A percentile compares a stretch with the other conserved stretches of the same genome.
Evolutionary conservation across 2,113 vertebrate genomes (phyloP).

Genomic region (Tringa solitaria): DNA sequence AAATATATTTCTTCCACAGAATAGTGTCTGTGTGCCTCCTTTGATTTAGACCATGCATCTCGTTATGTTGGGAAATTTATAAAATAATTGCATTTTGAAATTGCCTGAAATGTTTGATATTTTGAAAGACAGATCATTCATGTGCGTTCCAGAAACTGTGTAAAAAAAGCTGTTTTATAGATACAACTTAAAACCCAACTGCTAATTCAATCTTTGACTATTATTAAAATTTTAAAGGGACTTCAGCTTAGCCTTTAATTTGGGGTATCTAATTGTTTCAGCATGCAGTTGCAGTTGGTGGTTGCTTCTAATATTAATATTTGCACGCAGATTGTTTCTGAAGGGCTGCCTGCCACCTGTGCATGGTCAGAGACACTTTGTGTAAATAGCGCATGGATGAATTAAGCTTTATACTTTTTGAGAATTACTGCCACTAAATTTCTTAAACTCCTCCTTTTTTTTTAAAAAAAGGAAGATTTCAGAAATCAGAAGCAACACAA

Average conservation of each 20-base stretch:
- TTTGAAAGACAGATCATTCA: not conserved
- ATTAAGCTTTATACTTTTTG: not conserved
- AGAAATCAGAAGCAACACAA: not conserved
- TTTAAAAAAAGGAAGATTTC: not conserved
- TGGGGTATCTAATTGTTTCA: not conserved
- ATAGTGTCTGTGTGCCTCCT: not conserved
- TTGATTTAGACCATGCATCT: not conserved
- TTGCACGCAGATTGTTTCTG: not conserved
- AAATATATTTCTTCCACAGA: not conserved
- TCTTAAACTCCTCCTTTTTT: not conserved
- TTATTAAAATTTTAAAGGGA: not conserved
- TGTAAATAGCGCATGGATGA: not conserved
- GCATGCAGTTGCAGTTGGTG: not conserved
- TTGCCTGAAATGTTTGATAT: not conserved
- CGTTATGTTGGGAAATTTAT: not conserved
- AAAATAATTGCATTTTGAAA: not conserved
- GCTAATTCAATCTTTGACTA: not conserved
- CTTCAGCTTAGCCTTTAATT: not conserved
- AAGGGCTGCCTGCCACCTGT: not conserved
- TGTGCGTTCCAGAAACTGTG: not conserved
- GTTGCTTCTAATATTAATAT: not conserved
- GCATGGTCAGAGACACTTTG: not conserved
- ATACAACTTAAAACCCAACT: not conserved
- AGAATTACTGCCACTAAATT: not conserved
- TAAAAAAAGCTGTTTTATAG: not conserved